These are phyloP conservation scores for Pediacus dermestoides DNA, from an alignment of 2,888 invertebrate species.

Conservation along the genomic window DNA sequence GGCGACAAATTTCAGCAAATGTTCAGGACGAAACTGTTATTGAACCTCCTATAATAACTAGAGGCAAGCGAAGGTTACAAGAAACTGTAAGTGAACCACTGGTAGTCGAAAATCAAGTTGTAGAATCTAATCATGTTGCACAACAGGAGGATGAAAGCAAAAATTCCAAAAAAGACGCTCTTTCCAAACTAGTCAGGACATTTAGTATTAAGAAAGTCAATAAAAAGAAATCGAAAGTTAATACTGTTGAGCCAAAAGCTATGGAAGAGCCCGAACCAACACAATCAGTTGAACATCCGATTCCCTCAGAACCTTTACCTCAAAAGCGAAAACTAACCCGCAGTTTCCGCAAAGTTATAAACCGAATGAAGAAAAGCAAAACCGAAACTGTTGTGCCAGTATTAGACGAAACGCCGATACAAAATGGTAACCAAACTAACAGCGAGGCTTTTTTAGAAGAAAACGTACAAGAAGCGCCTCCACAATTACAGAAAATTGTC, in stretches of 20 bases:
- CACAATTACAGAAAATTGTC: constrained; percentile 21
- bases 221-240: constrained; percentile 20
- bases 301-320: constrained; percentile 5
- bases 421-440: constrained; percentile 13
- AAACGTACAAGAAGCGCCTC: constrained; percentile 18
- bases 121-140: too few relatives aligned
- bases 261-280: constrained; percentile 16
- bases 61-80: too few relatives aligned
- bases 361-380: constrained; percentile 37
- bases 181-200: constrained; percentile 26
- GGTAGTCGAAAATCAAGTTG: too few relatives aligned
- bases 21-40: constrained; percentile 1
- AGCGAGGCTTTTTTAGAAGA: constrained; percentile 30
- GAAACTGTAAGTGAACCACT: too few relatives aligned
- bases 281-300: constrained; percentile 1
- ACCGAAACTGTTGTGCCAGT: constrained; percentile 21
- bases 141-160: constrained; percentile 13
- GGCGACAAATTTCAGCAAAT: neutral
- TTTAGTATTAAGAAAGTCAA: too few relatives aligned
- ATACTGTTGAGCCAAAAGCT: constrained; percentile 6
- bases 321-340: constrained; percentile 34
- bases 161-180: constrained; percentile 21
- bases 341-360: constrained; percentile 36
- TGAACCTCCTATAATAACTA: neutral
- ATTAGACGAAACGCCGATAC: neutral